Evolutionary conservation across 2,797 vertebrate species (phyloP), one percentile per base, ranked within the genome.

Genomic region (Smutsia temminckii): DNA sequence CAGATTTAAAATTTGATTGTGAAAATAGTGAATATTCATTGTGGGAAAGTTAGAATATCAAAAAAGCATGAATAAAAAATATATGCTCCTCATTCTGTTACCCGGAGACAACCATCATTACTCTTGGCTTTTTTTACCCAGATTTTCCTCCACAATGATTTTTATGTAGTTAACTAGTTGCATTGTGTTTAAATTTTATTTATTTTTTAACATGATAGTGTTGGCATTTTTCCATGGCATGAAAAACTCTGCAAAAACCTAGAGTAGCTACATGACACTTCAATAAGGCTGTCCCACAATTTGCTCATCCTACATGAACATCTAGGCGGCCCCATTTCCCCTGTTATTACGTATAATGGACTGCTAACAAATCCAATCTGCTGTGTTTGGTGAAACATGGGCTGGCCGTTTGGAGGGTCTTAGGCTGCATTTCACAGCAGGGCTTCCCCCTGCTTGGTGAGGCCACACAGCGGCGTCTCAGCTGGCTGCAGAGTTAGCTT

Each of bases 241-340:
- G 34, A n/a, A 84, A 57, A 93, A 10, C 27, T 4, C 27, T 4
- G 32, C 27, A 14, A 21, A 61, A 21, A 14, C 12, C n/a, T 27
- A 10, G 5, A 14, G 12, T 63, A 66, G 17, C 64, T 63, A 1
- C 2, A 5, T 32, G 14, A 34, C 7, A 78, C 13, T 57, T 18
- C 75, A n/a, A 46, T 1, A 25, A 71, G 34, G 71, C 59, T 42
- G 5, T 55, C 71, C 46, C 21, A 2, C 34, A 5, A 4, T 21
- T 57, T 16, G 21, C 21, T 32, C 32, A 16, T 4, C 27, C 14
- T 20, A 5, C 18, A 29, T 21, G 57, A 53, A 8, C 21, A 16
- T 40, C 49, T 2, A 49, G 64, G 21, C 0, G 29, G 59, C 20
- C 72, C n/a, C 1, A 0, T 18, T 34, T 13, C 29, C 8, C 3